Evolutionary conservation across 2,888 invertebrate genomes (phyloP).

Genomic region (Isoperla grammatica): DNA sequence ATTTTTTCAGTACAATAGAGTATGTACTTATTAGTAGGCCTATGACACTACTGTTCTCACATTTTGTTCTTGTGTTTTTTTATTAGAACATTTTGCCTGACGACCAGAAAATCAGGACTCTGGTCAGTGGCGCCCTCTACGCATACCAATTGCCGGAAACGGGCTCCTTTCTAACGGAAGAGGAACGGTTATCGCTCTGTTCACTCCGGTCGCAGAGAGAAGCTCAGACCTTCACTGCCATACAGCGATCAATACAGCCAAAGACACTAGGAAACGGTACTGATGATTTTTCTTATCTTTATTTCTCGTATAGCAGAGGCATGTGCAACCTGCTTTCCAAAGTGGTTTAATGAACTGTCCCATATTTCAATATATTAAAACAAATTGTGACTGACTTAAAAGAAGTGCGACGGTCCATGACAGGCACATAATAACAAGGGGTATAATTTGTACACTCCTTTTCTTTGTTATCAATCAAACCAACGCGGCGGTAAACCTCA

Average conservation of each 20-base stretch:
- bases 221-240: constrained; percentile 41
- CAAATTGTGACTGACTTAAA: no score
- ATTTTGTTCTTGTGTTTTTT: constrained; percentile 4
- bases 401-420: no score
- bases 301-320: constrained; percentile 5
- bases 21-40: no score
- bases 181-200: constrained; percentile 35
- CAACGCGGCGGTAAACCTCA: no score
- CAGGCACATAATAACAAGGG: no score
- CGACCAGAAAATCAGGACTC: constrained; percentile 35
- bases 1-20: no score
- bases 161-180: constrained; percentile 34
- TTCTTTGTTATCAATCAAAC: no score
- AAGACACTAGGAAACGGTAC: not conserved
- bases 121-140: constrained; percentile 45
- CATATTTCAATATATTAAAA: not conserved
- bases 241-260: constrained; percentile 38
- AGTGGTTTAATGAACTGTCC: no score
- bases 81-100: constrained; percentile 44
- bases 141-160: constrained; percentile 61
- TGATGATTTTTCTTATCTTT: not conserved
- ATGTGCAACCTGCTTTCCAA: no score
- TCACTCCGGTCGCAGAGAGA: constrained; percentile 36
- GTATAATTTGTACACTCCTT: no score
- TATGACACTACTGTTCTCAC: not conserved